phyloP scores from a whole-genome alignment of 2,888 invertebrate species.

The Drosophila limbata region DNA sequence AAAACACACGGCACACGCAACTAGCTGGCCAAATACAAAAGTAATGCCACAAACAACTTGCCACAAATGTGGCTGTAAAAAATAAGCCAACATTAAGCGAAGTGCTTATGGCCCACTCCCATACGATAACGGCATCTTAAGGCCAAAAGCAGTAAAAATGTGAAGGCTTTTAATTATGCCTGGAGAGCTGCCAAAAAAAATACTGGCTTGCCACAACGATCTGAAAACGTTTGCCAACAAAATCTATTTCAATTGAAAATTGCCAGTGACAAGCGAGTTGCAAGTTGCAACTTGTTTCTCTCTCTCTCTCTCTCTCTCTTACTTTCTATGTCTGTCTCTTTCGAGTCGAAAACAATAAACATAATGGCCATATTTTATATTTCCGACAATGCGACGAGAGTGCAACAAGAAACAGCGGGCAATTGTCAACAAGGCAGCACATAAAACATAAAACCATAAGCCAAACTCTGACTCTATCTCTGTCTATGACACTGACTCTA shows the following conservation, averaged over 20 bases:
- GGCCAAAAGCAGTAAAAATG: slow-evolving; percentile 8
- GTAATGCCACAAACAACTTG: slow-evolving; percentile 28
- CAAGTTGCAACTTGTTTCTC: slow-evolving; percentile 9
- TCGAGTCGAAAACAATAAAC: slow-evolving; percentile 66
- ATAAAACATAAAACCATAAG: slow-evolving; percentile 56
- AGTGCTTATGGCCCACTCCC: slow-evolving; percentile 10
- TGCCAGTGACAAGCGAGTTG: slow-evolving; percentile 60
- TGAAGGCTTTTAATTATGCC: slow-evolving; percentile 67
- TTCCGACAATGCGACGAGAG: slow-evolving; percentile 56
- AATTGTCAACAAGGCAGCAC: slow-evolving; percentile 63
- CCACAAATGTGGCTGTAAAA: slow-evolving; percentile 57
- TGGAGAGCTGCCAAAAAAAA: slow-evolving; percentile 59
- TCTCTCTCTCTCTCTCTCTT: slow-evolving; percentile 13
- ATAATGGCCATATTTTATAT: slow-evolving; percentile 80
- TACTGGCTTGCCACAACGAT: slow-evolving; percentile 49
- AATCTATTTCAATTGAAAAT: slow-evolving; percentile 77
- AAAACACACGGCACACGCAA: slow-evolving; percentile 18
- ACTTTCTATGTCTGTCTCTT: slow-evolving; percentile 25
- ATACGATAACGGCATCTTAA: slow-evolving; percentile 12
- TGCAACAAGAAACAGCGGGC: slow-evolving; percentile 74
- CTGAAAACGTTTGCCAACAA: slow-evolving; percentile 60
- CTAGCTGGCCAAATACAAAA: slow-evolving; percentile 15
- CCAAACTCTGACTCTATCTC: slow-evolving; percentile 24
- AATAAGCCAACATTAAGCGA: slow-evolving; percentile 23
- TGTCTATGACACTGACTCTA: neutral